Percentiles rank a stretch among this genome's conserved stretches.
phyloP scores from a whole-genome alignment of 2,888 invertebrate genomes.

The Epistrophella euchroma region DNA sequence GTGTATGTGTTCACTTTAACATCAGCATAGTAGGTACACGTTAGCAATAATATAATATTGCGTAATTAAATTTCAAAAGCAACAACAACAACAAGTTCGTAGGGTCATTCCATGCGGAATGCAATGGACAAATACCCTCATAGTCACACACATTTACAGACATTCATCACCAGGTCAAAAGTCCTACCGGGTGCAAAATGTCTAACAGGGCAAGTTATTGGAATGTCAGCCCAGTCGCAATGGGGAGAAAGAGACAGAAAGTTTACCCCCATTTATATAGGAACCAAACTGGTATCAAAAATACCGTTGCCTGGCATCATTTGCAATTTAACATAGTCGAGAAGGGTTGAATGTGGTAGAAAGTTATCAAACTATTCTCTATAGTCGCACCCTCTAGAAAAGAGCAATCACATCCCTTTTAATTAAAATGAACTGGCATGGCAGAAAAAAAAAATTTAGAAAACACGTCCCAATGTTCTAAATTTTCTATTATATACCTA shows the following conservation, averaged over 20 bases:
- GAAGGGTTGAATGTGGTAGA: constrained; percentile 26
- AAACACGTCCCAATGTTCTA: constrained; percentile 39
- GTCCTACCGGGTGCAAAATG: constrained; percentile 69
- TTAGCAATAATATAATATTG: constrained; percentile 57
- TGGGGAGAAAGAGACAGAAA: not conserved
- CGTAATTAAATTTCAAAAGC: constrained; percentile 65
- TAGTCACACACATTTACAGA: constrained; percentile 19
- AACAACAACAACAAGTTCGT: constrained; percentile 34
- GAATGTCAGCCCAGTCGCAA: constrained; percentile 38
- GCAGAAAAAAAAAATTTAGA: constrained; percentile 6
- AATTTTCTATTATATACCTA: constrained; percentile 9
- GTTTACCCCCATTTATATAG: constrained; percentile 9
- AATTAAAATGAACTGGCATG: constrained; percentile 69
- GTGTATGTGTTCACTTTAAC: constrained; percentile 28
- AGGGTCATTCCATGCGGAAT: constrained; percentile 50
- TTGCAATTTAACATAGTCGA: constrained; percentile 48
- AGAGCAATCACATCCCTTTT: constrained; percentile 50
- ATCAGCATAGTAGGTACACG: not conserved
- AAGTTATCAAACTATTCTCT: not conserved
- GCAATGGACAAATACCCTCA: constrained; percentile 33
- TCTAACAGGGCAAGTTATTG: constrained; percentile 71
- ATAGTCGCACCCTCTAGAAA: not conserved
- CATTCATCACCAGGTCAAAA: constrained; percentile 73
- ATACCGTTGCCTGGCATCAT: constrained; percentile 60
- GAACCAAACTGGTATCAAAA: constrained; percentile 47